Evolutionary conservation across 64 coral and sea anemone species (phyloP).

Genomic region (Montipora foliosa): DNA sequence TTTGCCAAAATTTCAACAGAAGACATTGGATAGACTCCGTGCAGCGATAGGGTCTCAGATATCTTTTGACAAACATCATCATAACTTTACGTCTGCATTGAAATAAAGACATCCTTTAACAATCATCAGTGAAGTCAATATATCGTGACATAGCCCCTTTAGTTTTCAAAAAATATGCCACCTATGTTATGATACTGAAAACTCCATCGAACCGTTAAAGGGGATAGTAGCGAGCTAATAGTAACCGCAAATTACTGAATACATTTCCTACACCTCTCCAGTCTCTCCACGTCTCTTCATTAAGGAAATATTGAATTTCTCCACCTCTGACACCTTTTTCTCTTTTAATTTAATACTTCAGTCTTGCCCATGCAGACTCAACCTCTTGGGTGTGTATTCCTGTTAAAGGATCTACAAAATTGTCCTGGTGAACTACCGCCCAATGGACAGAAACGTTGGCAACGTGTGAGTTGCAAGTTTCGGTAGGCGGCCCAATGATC

Average conservation of each 20-base stretch:
- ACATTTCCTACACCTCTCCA: not conserved
- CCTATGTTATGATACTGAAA: no score
- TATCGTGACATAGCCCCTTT: no score
- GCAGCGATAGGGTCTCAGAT: no score
- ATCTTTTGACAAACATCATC: no score
- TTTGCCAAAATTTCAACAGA: no score
- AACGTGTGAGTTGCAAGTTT: not conserved
- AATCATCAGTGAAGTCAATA: no score
- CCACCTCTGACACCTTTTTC: not conserved
- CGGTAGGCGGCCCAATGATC: conserved; percentile 33
- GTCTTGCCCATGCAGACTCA: not conserved
- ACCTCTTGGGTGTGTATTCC: not conserved
- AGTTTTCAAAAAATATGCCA: no score
- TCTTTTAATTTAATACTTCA: not conserved
- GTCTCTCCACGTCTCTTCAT: not conserved
- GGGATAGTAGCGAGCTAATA: not conserved
- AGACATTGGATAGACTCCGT: no score
- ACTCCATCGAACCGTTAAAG: no score
- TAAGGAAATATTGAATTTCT: not conserved
- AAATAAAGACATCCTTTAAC: no score
- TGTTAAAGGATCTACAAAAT: not conserved
- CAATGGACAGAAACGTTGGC: conserved; percentile 1
- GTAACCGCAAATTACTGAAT: not conserved
- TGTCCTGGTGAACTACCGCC: conserved; percentile 2
- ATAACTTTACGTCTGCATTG: no score